Base-by-base conservation (phyloP, 2,888 invertebrate species). In the Geotrupes spiniger region DNA sequence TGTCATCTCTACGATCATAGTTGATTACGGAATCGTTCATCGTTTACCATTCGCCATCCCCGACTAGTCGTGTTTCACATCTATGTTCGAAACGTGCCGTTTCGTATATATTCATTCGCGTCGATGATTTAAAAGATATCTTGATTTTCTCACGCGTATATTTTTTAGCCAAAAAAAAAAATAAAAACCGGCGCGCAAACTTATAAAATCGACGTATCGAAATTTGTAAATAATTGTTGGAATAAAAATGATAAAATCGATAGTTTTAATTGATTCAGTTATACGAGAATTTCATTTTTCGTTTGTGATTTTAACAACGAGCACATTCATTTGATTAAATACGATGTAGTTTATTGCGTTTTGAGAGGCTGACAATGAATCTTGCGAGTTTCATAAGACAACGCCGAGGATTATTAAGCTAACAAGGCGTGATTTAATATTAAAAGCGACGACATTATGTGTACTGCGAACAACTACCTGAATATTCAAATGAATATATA, bases 371-470 rank as follows among this genome's bases (percentile, higher is more conserved):
- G 14, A 33, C 33, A 33, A 33, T 33, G 33, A 33, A 33, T 33
- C 15, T 33, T 33, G 21, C n/a, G 14, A 10, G 33, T 15, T 33
- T 33, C 33, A 15, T 33, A 33, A 33, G 33, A 33, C 33, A 33
- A 14, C 33, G 15, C 33, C n/a, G 9, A 33, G 15, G 33, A 33
- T 33, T 33, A 33, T 33, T 12, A 33, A 33, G 14, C 15, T 15
- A 33, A 33, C 33, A 33, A 33, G 33, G 14, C 33, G 14, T 33
- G 33, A 14, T 33, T 33, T 33, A 33, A 33, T 33, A 33, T 33
- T 33, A 33, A 33, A 33, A 15, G 15, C 33, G 33, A 15, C 14
- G 12, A 9, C 15, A 33, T 14, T 33, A 33, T 33, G 15, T 10
- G 11, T 14, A 15, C 14, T 8, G 15, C 12, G 29, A 12, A n/a